phyloP scores from a whole-genome alignment of 2,888 invertebrate species.

The Hirtodrosophila duncani region DNA sequence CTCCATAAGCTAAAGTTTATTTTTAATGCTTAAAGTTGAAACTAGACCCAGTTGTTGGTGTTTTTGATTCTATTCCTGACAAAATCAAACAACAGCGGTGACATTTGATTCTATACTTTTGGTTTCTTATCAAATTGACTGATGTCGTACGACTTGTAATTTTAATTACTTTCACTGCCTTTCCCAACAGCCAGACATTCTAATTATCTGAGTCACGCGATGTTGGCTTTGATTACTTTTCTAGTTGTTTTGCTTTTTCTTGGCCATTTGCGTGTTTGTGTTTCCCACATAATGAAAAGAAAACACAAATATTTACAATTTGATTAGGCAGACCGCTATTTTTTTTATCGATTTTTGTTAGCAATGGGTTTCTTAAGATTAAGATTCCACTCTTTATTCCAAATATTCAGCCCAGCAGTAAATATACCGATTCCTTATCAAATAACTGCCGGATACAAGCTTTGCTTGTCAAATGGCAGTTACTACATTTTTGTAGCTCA shows the following conservation, averaged over 20 bases:
- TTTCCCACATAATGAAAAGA: conserved; percentile 34
- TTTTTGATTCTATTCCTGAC: conserved; percentile 35
- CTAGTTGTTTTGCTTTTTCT: conserved; percentile 12
- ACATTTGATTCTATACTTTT: not conserved
- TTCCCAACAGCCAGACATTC: conserved; percentile 46
- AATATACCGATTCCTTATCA: too few relatives aligned
- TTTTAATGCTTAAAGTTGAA: too few relatives aligned
- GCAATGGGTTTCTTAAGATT: conserved; percentile 23
- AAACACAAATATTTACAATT: conserved; percentile 30
- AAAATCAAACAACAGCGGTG: too few relatives aligned
- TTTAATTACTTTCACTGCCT: conserved; percentile 68
- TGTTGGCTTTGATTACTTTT: conserved; percentile 43
- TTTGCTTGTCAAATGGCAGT: too few relatives aligned
- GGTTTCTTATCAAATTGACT: conserved; percentile 24
- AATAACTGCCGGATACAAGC: too few relatives aligned
- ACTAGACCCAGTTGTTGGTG: conserved; percentile 4
- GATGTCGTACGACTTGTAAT: conserved; percentile 52
- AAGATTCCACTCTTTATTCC: conserved; percentile 25
- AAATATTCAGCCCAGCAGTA: too few relatives aligned
- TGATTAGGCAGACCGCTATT: conserved; percentile 21
- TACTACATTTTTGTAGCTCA: too few relatives aligned
- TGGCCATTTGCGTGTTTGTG: conserved; percentile 27
- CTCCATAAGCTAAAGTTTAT: too few relatives aligned
- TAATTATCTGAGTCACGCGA: conserved; percentile 62
- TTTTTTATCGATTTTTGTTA: conserved; percentile 22